Evolutionary conservation across 2,888 invertebrate species (phyloP).

Genomic region (Synergus gifuensis): DNA sequence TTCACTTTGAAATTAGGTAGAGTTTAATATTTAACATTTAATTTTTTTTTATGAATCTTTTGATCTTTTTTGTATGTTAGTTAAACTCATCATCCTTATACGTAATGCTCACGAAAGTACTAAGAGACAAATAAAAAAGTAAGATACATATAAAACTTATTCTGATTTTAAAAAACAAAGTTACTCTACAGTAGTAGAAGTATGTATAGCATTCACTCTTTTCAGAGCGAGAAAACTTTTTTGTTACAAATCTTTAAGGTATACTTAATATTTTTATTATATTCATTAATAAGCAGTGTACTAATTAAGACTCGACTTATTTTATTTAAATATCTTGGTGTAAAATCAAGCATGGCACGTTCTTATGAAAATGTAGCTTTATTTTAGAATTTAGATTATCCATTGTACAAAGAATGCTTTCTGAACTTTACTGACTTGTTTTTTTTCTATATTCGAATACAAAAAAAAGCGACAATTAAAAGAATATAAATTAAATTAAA

Average conservation of each 20-base stretch:
- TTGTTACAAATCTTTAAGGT: background rate
- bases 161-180: background rate
- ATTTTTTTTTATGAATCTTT: background rate
- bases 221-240: background rate
- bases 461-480: background rate
- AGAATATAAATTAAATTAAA: background rate
- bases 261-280: background rate
- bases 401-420: constrained; percentile 19
- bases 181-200: background rate
- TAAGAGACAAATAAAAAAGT: background rate
- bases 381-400: background rate
- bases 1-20: background rate
- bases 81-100: background rate
- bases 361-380: constrained; percentile 4
- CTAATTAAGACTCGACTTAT: background rate
- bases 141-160: background rate
- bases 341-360: constrained; percentile 27
- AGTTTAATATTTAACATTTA: background rate
- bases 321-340: background rate
- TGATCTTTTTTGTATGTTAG: background rate
- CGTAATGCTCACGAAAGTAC: background rate
- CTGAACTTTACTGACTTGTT: constrained; percentile 3
- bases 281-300: background rate
- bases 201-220: background rate
- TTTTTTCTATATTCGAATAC: background rate